Evolutionary conservation across 2,888 invertebrate species (phyloP), one percentile per base, ranked within the genome.

Genomic region (Aphidoletes aphidimyza): DNA sequence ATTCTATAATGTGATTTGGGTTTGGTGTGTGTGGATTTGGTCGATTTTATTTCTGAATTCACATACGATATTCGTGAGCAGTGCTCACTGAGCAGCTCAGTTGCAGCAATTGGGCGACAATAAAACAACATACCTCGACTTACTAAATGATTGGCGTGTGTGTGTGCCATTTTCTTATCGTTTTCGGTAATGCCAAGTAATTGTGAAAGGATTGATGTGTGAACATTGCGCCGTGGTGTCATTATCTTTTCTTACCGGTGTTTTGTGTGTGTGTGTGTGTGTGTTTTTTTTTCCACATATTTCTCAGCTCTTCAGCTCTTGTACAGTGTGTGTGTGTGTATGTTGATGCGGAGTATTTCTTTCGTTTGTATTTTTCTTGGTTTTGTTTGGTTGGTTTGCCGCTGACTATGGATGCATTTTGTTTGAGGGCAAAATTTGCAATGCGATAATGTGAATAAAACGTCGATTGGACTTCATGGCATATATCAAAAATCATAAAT

Each of bases 401-500:
- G 42, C 54, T 54, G 54, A 54, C 54, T 26, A 26, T 11, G 26
- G 34, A 30, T 81, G 81, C n/a, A 81, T 37, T 81, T 81, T 8
- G 36, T 37, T 81, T 3, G 78, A 9, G 81, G 37, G 81, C 81
- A 69, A 69, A 69, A 69, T 69, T 26, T 30, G 81, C 37, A 78
- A 36, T 34, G 34, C 39, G 37, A 81, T 59, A 59, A 59, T 81
- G 39, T 37, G 81, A 81, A 81, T 81, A 36, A 81, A 81, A 69
- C 30, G 14, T 30, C 22, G 81, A 81, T n/a, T 37, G 81, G 36
- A 36, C 78, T 54, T 26, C 69, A 69, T 69, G 69, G 69, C 69
- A 69, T 69, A 69, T 69, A 69, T 69, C 69, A 69, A 69, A 69
- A 69, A 30, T 34, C 69, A 69, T 69, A 69, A 30, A 69, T 30